These are phyloP conservation scores for Meloidogyne chitwoodi DNA, from an alignment of 1,140 invertebrate species.

Conservation along the genomic window DNA sequence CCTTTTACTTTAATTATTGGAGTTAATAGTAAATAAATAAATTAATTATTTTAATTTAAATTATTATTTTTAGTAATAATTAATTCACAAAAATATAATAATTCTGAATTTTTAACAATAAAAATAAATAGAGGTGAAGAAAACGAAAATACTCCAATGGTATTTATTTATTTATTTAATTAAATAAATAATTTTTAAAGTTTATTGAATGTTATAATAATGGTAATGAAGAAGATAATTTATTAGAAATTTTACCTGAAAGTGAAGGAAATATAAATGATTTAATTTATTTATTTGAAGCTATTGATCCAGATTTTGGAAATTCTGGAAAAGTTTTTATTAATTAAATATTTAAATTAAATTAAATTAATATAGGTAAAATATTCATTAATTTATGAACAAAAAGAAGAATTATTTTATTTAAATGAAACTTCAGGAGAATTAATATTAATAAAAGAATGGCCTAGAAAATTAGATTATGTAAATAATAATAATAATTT, in stretches of 20 bases:
- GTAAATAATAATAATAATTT: not conserved
- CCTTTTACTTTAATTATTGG: conserved; percentile 13
- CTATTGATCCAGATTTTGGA: not conserved
- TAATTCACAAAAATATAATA: not conserved
- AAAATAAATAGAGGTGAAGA: not conserved
- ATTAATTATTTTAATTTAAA: not conserved
- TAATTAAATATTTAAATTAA: not conserved
- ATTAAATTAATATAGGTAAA: not conserved
- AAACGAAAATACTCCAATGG: conserved; percentile 12
- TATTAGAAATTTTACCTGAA: not conserved
- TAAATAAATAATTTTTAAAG: not conserved
- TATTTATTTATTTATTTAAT: not conserved
- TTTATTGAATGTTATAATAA: not conserved
- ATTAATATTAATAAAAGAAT: conserved; percentile 1
- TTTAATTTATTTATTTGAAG: conserved; percentile 6
- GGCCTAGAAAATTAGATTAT: conserved; percentile 2
- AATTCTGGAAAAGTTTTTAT: not conserved
- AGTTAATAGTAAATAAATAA: not conserved
- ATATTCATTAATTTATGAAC: conserved; percentile 7
- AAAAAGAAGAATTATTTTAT: not conserved
- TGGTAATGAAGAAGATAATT: not conserved
- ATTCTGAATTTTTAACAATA: not conserved
- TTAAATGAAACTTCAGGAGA: not conserved
- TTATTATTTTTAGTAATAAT: not conserved
- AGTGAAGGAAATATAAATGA: not conserved